A percentile compares a stretch with the other conserved stretches of the same genome.
These are phyloP conservation scores for Nylanderia fulva DNA, from an alignment of 1,140 invertebrate species.

Conservation along the genomic window DNA sequence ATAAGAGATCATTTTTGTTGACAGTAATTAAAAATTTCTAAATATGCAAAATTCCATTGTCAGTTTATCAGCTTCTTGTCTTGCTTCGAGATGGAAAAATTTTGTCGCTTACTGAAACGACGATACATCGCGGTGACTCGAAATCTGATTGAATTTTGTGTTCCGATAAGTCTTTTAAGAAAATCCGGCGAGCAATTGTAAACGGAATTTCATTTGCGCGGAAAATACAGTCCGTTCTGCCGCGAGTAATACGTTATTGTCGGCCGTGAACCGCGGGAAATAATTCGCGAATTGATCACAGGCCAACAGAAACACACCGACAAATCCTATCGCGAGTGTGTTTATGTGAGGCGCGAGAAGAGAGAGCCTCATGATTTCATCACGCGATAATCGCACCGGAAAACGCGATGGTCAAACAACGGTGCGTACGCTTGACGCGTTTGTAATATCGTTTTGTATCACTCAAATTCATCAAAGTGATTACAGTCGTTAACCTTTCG, in stretches of 20 bases:
- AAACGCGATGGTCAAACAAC: constrained; percentile 49
- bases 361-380: constrained; percentile 53
- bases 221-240: constrained; percentile 4
- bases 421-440: constrained; percentile 22
- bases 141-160: constrained; percentile 10
- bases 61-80: constrained; percentile 37
- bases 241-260: constrained; percentile 38
- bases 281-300: constrained; percentile 1
- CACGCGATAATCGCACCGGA: constrained; percentile 43
- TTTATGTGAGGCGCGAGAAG: constrained; percentile 45
- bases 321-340: constrained; percentile 41
- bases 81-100: constrained; percentile 10
- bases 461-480: constrained; percentile 55
- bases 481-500: constrained; percentile 50
- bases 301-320: not conserved
- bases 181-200: constrained; percentile 26
- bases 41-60: too few relatives aligned
- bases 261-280: constrained; percentile 28
- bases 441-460: constrained; percentile 46
- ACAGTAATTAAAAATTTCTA: too few relatives aligned
- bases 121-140: not conserved
- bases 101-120: constrained; percentile 50
- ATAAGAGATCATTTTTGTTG: too few relatives aligned
- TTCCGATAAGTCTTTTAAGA: constrained; percentile 1
- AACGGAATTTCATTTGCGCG: constrained; percentile 3